Evolutionary conservation across 2,113 vertebrate species (phyloP), one percentile per base, ranked within the genome.

Genomic region (Rhea pennata): DNA sequence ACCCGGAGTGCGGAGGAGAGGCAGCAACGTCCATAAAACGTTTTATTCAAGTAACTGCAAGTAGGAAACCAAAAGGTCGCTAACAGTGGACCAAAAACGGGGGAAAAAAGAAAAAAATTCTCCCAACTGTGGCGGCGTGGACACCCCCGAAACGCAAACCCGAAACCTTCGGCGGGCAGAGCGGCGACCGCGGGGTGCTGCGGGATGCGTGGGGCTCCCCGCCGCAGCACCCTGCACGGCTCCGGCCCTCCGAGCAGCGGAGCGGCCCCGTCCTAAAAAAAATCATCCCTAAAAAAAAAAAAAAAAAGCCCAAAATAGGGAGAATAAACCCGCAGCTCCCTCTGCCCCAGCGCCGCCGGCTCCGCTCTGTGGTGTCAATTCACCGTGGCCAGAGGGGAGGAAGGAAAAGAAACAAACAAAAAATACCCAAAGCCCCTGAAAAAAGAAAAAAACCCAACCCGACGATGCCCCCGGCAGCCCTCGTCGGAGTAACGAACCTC

Each of bases 1-100:
- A 10, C 19, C 46, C 53, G 6, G 33, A 51, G 20, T 3, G 39
- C 46, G 10, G 65, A 58, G 40, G 46, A 64, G 87, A 93, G 78
- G 64, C 22, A 0, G 42, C 92, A 80, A 94, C 69, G 64, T 97
- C 96, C 96, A 95, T 97, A 98, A 97, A 97, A 96, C 84, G 95
- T 97, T 98, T 98, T 98, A 98, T 98, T 98, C 98, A 98, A 98
- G 98, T 98, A 98, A 98, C 97, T 98, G 98, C 97, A 98, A 98
- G 96, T 97, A 98, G 97, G 98, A 98, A 98, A 93, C 96, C 97
- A 96, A 97, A 97, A 95, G 94, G 96, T 96, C 61, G 8, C 96
- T 95, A 96, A 93, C 93, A 87, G 92, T 78, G 84, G 82, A 94
- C 80, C 67, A 53, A 79, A n/a, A n/a, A n/a, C n/a, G n/a, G n/a